phyloP scores from a whole-genome alignment of 2,113 vertebrate genomes.

The Meleagris gallopavo region DNA sequence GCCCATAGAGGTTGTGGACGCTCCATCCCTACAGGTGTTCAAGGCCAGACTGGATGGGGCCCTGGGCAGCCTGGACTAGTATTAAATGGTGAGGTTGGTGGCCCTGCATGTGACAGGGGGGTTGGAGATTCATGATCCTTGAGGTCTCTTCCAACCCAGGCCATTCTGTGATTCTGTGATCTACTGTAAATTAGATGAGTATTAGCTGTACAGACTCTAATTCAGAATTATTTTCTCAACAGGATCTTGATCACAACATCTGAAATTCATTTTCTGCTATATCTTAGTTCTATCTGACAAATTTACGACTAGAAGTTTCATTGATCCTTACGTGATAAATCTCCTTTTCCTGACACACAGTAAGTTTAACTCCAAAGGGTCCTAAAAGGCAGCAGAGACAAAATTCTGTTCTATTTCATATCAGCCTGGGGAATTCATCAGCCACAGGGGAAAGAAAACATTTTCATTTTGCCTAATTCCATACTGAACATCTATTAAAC shows the following conservation, averaged over 20 bases:
- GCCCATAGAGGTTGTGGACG: too few relatives aligned
- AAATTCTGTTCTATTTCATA: neutral
- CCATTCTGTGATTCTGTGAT: too few relatives aligned
- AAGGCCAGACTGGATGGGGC: too few relatives aligned
- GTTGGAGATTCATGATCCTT: too few relatives aligned
- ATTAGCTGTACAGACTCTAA: neutral
- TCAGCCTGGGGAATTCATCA: neutral
- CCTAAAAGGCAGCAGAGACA: neutral
- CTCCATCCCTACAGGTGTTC: too few relatives aligned
- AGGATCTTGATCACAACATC: neutral
- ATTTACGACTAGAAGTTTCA: conserved; percentile 1
- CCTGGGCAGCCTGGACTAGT: too few relatives aligned
- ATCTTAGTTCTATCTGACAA: neutral
- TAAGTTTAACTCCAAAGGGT: neutral
- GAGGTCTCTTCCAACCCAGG: too few relatives aligned
- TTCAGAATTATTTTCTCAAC: neutral
- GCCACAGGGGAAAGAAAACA: neutral
- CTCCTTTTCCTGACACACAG: neutral
- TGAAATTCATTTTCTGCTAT: neutral
- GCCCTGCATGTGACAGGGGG: too few relatives aligned
- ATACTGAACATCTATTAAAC: neutral
- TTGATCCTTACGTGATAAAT: neutral
- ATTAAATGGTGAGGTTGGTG: too few relatives aligned
- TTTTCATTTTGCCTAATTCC: neutral
- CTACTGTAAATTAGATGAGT: neutral